Base-by-base conservation (phyloP, 1,140 invertebrate species). In the Drosophila subobscura region DNA sequence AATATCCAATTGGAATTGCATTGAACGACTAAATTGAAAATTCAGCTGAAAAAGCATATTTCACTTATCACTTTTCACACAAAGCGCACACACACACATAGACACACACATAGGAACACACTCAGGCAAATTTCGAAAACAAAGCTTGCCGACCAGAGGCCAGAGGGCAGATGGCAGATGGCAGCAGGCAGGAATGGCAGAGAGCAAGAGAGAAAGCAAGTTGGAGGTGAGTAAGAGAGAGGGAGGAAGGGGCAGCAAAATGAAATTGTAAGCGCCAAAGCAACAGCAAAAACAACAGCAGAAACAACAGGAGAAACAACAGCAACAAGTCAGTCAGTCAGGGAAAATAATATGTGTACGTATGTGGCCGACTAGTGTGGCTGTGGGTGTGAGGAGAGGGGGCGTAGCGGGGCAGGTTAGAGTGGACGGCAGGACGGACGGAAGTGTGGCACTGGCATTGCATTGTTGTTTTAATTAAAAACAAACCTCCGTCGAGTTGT, bases 401-500 rank as follows among this genome's bases (percentile, higher is more conserved):
- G 41, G 51, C 42, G 41, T n/a, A 53, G 57, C 33, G 44, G 51
- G 45, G 50, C 54, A 63, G 59, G 59, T 65, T 54, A 58, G 52
- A 55, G 16, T 1, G 55, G 23, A 46, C 12, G 25, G 23, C 12
- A n/a, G 46, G 25, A 16, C 67, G 63, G 53, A 57, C 65, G 78
- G 55, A 70, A 72, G 54, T 71, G 59, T 59, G 64, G 58, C 77
- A 60, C 77, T 75, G 77, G 72, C 72, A 71, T 27, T 71, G 70
- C 77, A 86, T 86, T 85, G 81, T 85, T 85, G 81, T 86, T 85
- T 85, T 85, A 85, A 85, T 85, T 85, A 85, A 85, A 85, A 85
- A 80, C 81, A 80, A 77, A 80, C 77, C 81, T 73, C 52, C 61
- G 3, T 1, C 78, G 68, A 63, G 64, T 57, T 74, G 54, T 20